These are phyloP conservation scores for Synaphobranchus kaupii DNA, from an alignment of 2,797 vertebrate genomes.

Conservation along the genomic window DNA sequence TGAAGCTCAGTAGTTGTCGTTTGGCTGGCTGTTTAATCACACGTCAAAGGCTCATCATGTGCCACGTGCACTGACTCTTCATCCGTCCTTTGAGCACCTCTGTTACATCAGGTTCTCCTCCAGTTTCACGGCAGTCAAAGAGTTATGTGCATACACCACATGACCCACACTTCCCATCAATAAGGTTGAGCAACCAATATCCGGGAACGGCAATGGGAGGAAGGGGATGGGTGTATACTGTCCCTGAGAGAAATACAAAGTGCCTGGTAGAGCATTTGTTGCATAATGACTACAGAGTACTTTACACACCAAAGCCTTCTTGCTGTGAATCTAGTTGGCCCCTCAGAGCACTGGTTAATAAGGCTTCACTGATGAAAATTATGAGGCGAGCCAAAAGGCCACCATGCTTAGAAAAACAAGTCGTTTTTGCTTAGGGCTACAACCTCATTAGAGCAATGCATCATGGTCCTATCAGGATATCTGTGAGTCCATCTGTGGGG, in stretches of 20 bases:
- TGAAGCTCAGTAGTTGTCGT: background rate
- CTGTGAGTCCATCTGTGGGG: slow-evolving; percentile 44
- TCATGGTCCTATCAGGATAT: slow-evolving; percentile 52
- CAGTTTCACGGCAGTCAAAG: background rate
- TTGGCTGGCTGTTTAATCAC: background rate
- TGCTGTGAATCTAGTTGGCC: slow-evolving; percentile 31
- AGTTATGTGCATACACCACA: background rate
- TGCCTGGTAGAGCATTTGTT: background rate
- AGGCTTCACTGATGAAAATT: slow-evolving; percentile 71
- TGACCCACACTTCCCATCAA: background rate
- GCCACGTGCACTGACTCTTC: background rate
- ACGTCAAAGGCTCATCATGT: background rate
- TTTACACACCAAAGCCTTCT: background rate
- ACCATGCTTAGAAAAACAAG: slow-evolving; percentile 56
- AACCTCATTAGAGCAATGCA: slow-evolving; percentile 65
- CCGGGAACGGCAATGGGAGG: background rate
- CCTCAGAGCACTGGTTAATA: slow-evolving; percentile 59
- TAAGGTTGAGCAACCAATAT: background rate
- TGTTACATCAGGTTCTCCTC: background rate
- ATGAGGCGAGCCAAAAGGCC: slow-evolving; percentile 64
- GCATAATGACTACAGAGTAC: background rate
- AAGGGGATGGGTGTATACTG: background rate
- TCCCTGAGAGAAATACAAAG: background rate
- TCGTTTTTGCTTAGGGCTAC: slow-evolving; percentile 53
- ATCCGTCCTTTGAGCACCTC: background rate